Conservation (phyloP, 2,888 invertebrate species). For the Habroteleia sp. region DNA sequence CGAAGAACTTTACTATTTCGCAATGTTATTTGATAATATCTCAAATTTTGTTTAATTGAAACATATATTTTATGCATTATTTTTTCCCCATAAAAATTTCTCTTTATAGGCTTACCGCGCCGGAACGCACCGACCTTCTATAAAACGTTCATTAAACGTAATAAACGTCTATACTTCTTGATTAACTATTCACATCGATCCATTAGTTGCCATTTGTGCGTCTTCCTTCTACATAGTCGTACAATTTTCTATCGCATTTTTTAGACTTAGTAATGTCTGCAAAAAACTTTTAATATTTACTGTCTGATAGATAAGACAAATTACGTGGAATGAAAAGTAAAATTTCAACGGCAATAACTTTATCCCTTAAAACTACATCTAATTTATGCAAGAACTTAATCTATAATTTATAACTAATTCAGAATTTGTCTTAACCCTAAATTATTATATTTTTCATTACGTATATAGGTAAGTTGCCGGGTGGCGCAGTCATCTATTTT, state of each 20-base stretch:
- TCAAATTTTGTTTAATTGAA: conserved; percentile 43
- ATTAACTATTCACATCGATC: conserved; percentile 19
- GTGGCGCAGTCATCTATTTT: too few species aligned
- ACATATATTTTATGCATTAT: conserved; percentile 34
- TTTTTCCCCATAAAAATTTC: conserved; percentile 22
- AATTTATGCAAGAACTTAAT: too few species aligned
- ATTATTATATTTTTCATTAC: too few species aligned
- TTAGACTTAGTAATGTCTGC: too few species aligned
- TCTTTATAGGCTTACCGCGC: conserved; percentile 18
- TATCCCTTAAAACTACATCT: too few species aligned
- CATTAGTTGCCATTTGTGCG: conserved; percentile 8
- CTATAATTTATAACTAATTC: too few species aligned
- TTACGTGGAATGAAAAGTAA: too few species aligned
- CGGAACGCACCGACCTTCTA: conserved; percentile 1
- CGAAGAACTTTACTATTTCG: conserved; percentile 27
- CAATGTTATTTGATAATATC: conserved; percentile 28
- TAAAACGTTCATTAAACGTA: conserved; percentile 35
- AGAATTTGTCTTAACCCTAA: too few species aligned
- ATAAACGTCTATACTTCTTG: conserved; percentile 23
- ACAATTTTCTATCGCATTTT: neutral
- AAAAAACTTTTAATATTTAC: too few species aligned
- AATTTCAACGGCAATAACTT: too few species aligned
- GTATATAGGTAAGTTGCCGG: too few species aligned
- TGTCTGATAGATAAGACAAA: too few species aligned
- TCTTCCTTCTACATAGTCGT: conserved; percentile 3